Base-by-base conservation (phyloP, 2,888 invertebrate species). In the Podotricha telesiphe region DNA sequence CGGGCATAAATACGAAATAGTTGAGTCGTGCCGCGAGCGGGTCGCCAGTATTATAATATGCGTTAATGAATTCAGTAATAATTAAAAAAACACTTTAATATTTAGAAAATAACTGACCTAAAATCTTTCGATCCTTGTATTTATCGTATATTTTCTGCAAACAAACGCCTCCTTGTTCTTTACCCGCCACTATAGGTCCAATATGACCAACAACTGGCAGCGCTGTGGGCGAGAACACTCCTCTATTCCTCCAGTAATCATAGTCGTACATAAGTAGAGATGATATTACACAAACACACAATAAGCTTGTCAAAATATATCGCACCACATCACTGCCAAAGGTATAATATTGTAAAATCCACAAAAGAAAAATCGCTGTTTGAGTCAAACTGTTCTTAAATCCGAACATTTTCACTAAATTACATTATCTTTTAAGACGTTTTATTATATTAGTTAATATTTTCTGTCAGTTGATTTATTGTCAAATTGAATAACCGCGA, bases 131-230 rank as follows among this genome's bases (percentile, higher is more conserved):
- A 72, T 88, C 77, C 76, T 80, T 88, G 73, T 90, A 86, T 0
- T 80, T 81, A 67, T 93, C 89, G 53, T 93, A 93, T 61, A 92
- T 87, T 73, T 85, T 86, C 73, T 91, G 87, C 75, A 91, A 93
- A 70, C 88, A 89, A 78, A 90, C 83, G 0, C 92, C 93, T 1
- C 89, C 89, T 78, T 93, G 93, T 73, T 92, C 92, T 76, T 86
- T 87, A 70, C 91, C 89, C 47, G 83, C 80, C 10, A 88, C 87
- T 70, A 92, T 88, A 0, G 88, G 78, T 63, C 82, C 75, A 37
- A 92, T 92, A 71, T 93, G 91, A 1, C 93, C 93, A 0, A 92
- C 90, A 2, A 93, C 75, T 0, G 91, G 93, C 83, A 83, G 82
- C 0, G 83, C 87, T 0, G 91, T 87, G 0, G 93, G 93, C 0